Percentiles rank a stretch among this genome's conserved stretches.
Conservation (phyloP, 2,888 invertebrate genomes). For the Drosophila tanythrix region DNA sequence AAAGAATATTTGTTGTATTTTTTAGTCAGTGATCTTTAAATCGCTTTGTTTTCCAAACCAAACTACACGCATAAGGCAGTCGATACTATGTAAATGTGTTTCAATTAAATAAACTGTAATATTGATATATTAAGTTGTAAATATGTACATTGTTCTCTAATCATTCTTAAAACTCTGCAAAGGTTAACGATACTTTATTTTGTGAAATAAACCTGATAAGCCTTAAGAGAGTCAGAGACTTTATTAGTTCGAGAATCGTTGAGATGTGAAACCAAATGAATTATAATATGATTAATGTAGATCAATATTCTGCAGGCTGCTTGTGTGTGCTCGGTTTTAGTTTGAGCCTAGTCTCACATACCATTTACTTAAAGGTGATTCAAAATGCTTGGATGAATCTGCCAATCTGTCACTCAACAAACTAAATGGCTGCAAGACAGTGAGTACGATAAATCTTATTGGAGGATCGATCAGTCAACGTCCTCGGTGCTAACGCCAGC, state of each 20-base stretch:
- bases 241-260: too few relatives aligned
- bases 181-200: not conserved
- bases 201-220: not conserved
- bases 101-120: conserved; percentile 9
- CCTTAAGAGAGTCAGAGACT: not conserved
- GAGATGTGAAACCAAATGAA: too few relatives aligned
- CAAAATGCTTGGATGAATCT: conserved; percentile 37
- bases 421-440: conserved; percentile 1
- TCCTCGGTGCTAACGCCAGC: conserved; percentile 80
- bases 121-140: not conserved
- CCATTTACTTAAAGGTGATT: conserved; percentile 31
- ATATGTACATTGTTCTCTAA: not conserved
- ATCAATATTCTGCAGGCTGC: too few relatives aligned
- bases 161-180: not conserved
- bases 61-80: conserved; percentile 5
- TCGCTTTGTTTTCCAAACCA: conserved; percentile 2
- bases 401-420: conserved; percentile 8
- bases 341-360: too few relatives aligned
- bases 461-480: conserved; percentile 76
- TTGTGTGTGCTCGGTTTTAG: too few relatives aligned
- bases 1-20: not conserved
- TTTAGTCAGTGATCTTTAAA: not conserved
- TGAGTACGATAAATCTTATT: conserved; percentile 52
- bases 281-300: too few relatives aligned
- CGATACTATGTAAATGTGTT: conserved; percentile 6